Percentiles rank a stretch among this genome's conserved stretches.
Conservation (phyloP, 1,140 invertebrate species). For the Pseudomyrmex sp. region DNA sequence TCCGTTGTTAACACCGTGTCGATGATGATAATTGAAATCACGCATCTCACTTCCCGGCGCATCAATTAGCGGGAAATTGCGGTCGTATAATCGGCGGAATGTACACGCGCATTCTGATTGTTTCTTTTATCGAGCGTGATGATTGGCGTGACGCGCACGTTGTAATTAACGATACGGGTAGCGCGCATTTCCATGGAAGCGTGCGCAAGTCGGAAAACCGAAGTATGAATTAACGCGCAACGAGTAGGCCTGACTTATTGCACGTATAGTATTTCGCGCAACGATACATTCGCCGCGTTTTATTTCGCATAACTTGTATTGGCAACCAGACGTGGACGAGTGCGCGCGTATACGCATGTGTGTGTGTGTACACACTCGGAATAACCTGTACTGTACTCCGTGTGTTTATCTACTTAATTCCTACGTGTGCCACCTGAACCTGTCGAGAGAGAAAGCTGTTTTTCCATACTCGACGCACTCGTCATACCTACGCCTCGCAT, state of each 20-base stretch:
- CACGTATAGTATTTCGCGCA: slow-evolving; percentile 29
- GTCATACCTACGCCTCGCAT: slow-evolving; percentile 75
- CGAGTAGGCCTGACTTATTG: slow-evolving; percentile 32
- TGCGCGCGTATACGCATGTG: slow-evolving; percentile 33
- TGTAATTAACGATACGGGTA: slow-evolving; percentile 33
- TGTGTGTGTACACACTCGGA: slow-evolving; percentile 28
- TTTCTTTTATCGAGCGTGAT: slow-evolving; percentile 12
- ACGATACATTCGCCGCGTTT: slow-evolving; percentile 72
- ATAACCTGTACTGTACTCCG: slow-evolving; percentile 73
- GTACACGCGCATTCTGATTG: slow-evolving; percentile 3
- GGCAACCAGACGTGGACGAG: slow-evolving; percentile 26
- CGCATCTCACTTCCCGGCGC: not conserved
- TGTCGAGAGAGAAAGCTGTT: slow-evolving; percentile 84
- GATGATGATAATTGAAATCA: slow-evolving; percentile 45
- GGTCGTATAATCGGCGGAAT: slow-evolving; percentile 10
- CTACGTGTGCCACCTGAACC: slow-evolving; percentile 81
- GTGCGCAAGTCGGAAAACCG: slow-evolving; percentile 37
- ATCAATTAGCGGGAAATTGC: slow-evolving; percentile 29
- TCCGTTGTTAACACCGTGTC: not conserved
- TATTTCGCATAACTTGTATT: slow-evolving; percentile 72
- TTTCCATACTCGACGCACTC: slow-evolving; percentile 80
- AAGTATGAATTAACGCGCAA: slow-evolving; percentile 60
- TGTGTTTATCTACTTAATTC: slow-evolving; percentile 84
- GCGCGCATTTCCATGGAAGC: slow-evolving; percentile 19
- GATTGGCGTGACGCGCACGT: not conserved